Base-by-base conservation (phyloP, 2,888 invertebrate species). In the Eristalinus aeneus region DNA sequence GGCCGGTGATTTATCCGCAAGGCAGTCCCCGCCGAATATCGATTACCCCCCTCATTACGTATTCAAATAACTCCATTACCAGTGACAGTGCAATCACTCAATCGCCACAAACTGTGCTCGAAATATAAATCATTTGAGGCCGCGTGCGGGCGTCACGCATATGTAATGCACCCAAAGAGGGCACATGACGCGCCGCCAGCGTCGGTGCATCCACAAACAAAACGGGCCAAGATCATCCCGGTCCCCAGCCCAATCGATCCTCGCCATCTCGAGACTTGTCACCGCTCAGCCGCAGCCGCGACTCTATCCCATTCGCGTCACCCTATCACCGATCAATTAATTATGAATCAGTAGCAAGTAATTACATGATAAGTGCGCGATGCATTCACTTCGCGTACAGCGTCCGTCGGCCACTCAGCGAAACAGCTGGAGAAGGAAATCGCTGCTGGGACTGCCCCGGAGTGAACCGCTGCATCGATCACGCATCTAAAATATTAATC, bases 331-430 rank as follows among this genome's bases (percentile, higher is more conserved):
- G 65, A 63, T 71, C 89, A 89, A 90, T 90, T 90, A 90, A 90
- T 90, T 90, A 90, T 90, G 90, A 90, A 90, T 90, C 90, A 90
- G 89, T 89, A 90, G 90, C 91, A 90, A 89, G 91, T 91, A 90
- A 90, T 90, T 90, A 90, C 90, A 90, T 91, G 90, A 91, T 90
- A 90, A 90, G 89, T 90, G 81, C 81, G 85, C 80, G 85, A 81
- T 88, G 89, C 90, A 89, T 88, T 89, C 90, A 91, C 90, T 90
- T 89, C 90, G 89, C 90, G 91, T 90, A 91, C 89, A 88, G 88
- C 77, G 86, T 72, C 88, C 89, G 88, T 86, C 88, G 88, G 86
- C 87, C 89, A 88, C 88, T 88, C 89, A 80, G 69, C 27, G 27
- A 34, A 77, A 16, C 88, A 83, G 80, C 88, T 82, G 83, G 78